phyloP scores from a whole-genome alignment of 2,888 invertebrate genomes.

The Noctua janthina region DNA sequence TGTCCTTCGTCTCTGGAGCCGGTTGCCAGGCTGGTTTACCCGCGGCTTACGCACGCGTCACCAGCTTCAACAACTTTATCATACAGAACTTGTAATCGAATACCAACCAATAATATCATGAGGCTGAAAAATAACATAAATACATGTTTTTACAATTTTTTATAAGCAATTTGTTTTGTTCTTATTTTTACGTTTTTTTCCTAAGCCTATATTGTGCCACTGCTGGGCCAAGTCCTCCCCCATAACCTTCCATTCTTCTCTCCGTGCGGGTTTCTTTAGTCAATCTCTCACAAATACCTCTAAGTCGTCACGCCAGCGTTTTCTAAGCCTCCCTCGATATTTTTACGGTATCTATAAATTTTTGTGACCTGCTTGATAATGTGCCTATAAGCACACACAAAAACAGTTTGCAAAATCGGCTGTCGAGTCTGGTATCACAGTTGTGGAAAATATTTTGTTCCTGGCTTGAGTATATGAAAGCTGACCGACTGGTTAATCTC shows the following conservation, averaged over 20 bases:
- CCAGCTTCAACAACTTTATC: slow-evolving; percentile 77
- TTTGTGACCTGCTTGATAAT: neutral
- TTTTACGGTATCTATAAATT: neutral
- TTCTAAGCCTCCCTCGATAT: too few species aligned
- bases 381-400: neutral
- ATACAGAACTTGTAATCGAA: slow-evolving; percentile 65
- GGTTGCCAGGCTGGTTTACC: slow-evolving; percentile 78
- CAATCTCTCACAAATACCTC: too few species aligned
- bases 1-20: slow-evolving; percentile 75
- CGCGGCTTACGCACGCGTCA: slow-evolving; percentile 80
- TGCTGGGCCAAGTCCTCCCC: too few species aligned
- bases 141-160: neutral
- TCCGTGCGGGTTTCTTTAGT: too few species aligned
- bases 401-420: neutral
- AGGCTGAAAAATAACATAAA: slow-evolving; percentile 4
- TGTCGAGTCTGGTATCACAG: neutral
- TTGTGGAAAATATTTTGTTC: neutral
- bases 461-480: neutral
- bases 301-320: too few species aligned
- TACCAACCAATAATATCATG: slow-evolving; percentile 27
- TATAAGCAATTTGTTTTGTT: neutral
- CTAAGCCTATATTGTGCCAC: too few species aligned
- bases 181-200: neutral
- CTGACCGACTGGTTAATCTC: neutral
- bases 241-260: too few species aligned